phyloP scores from a whole-genome alignment of 2,888 invertebrate genomes.

The Dasypogon diadema region DNA sequence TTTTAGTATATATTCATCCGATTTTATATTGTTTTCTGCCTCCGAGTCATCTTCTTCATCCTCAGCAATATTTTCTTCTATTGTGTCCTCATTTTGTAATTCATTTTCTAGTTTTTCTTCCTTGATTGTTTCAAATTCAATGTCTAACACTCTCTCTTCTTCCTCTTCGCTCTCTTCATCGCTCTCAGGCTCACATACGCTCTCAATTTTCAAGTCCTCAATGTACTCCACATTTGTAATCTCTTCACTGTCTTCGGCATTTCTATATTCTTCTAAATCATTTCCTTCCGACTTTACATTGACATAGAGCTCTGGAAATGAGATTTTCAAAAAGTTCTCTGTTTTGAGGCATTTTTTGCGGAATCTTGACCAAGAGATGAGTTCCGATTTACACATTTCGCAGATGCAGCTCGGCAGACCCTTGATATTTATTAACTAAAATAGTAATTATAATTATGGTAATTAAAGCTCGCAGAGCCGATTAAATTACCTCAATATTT shows the following conservation, averaged over 20 bases:
- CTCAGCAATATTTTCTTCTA: not conserved
- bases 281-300: not conserved
- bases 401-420: constrained; percentile 53
- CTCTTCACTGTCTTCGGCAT: not conserved
- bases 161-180: not conserved
- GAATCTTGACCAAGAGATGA: constrained; percentile 53
- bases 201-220: not conserved
- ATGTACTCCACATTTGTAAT: not conserved
- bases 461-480: not conserved
- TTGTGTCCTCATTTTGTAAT: not conserved
- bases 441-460: not conserved
- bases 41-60: not conserved
- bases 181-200: not conserved
- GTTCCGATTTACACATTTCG: constrained; percentile 56
- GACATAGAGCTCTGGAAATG: not conserved
- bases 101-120: not conserved
- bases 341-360: constrained; percentile 51
- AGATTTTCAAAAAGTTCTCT: constrained; percentile 42
- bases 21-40: not conserved
- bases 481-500: constrained; percentile 46
- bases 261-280: not conserved
- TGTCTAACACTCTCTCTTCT: not conserved
- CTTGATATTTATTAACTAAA: not conserved
- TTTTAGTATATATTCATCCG: not conserved
- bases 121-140: not conserved